Conservation (phyloP, 2,113 vertebrate genomes). For the Aphyosemion australe region DNA sequence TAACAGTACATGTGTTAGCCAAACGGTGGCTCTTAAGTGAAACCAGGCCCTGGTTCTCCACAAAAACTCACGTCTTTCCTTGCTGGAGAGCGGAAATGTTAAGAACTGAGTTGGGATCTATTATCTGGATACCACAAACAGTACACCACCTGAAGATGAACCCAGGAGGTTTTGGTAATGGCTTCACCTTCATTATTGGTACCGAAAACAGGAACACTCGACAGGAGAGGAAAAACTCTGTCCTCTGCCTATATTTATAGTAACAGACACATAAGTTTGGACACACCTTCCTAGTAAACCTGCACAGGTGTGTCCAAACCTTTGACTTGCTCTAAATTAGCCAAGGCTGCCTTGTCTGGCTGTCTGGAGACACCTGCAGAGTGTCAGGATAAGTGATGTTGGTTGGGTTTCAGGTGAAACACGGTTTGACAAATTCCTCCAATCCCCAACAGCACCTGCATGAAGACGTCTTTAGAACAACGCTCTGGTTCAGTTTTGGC, state of each 20-base stretch:
- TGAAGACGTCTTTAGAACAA: conserved; percentile 35
- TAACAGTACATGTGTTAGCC: conserved; percentile 63
- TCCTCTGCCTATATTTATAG: no score
- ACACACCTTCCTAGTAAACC: no score
- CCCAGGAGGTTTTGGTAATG: conserved; percentile 27
- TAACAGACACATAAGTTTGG: not conserved
- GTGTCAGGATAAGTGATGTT: conserved; percentile 14
- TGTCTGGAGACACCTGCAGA: conserved; percentile 20
- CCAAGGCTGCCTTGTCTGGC: conserved; percentile 19
- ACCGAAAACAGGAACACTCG: no score
- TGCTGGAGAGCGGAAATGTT: conserved; percentile 52
- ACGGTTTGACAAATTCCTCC: conserved; percentile 26
- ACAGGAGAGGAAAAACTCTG: no score
- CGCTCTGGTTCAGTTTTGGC: conserved; percentile 43
- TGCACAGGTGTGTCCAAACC: not conserved
- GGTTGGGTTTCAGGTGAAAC: not conserved
- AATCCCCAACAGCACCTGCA: conserved; percentile 54
- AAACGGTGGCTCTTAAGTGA: conserved; percentile 63
- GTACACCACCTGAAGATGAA: conserved; percentile 33
- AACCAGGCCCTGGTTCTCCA: conserved; percentile 62
- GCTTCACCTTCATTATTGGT: conserved; percentile 21
- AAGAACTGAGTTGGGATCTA: conserved; percentile 51
- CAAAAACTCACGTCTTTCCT: conserved; percentile 48
- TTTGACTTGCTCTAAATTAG: conserved; percentile 5
- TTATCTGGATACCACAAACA: conserved; percentile 48